These are phyloP conservation scores for Acanthisitta chloris DNA, from an alignment of 2,113 vertebrate genomes.

Conservation along the genomic window DNA sequence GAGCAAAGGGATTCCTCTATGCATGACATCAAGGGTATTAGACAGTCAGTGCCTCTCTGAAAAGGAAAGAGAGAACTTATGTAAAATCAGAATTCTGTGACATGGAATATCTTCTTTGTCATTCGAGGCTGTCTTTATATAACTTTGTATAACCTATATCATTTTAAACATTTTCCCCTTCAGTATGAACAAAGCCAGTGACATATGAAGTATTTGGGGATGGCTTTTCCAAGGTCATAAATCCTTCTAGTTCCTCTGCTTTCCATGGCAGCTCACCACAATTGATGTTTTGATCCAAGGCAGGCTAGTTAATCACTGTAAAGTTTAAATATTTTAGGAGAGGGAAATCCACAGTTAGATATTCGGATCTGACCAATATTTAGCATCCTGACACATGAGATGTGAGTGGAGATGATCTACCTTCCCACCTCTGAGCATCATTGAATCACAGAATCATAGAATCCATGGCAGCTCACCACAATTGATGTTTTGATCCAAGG, in stretches of 20 bases:
- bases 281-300: background rate
- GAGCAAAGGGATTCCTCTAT: background rate
- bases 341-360: too few relatives aligned
- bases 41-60: background rate
- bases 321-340: background rate
- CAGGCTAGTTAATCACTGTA: background rate
- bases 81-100: background rate
- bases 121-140: background rate
- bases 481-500: background rate
- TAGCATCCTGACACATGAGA: accelerated
- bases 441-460: too few relatives aligned
- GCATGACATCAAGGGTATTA: background rate
- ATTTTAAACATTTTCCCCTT: background rate
- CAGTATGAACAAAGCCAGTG: background rate
- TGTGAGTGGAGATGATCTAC: background rate
- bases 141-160: background rate
- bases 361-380: accelerated
- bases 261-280: background rate
- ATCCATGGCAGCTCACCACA: background rate
- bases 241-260: background rate
- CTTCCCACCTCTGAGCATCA: background rate
- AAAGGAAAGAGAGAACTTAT: background rate
- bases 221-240: background rate
- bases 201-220: background rate
- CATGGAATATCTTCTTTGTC: background rate